phyloP scores from a whole-genome alignment of 2,797 vertebrate genomes.

The Carduelis carduelis region DNA sequence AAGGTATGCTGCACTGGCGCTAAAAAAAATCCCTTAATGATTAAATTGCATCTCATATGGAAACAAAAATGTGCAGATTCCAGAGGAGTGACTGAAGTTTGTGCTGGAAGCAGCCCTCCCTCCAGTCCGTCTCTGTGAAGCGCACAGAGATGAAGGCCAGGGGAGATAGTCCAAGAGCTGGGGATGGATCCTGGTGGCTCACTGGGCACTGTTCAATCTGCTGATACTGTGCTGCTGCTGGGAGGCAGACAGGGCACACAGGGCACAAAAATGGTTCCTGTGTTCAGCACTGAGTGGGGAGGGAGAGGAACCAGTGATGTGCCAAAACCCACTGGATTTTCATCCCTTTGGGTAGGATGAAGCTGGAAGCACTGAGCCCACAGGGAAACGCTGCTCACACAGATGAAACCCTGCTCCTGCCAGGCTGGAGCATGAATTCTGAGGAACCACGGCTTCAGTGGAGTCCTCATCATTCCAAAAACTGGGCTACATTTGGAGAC shows the following conservation, averaged over 20 bases:
- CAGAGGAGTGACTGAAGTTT: constrained; percentile 78
- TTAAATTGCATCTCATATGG: constrained; percentile 80
- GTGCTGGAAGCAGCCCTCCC: constrained; percentile 76
- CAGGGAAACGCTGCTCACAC: rapidly evolving
- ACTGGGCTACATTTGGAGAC: background rate
- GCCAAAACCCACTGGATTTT: background rate
- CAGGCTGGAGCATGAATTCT: rapidly evolving
- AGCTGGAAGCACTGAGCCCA: background rate
- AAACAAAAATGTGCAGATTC: constrained; percentile 79
- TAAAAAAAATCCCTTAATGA: constrained; percentile 77
- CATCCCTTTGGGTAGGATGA: background rate
- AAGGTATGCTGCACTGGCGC: constrained; percentile 63
- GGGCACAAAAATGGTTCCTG: background rate
- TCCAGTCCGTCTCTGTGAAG: constrained; percentile 39
- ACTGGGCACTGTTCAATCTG: background rate
- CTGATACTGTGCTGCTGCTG: background rate
- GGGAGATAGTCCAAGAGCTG: background rate
- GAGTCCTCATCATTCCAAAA: background rate
- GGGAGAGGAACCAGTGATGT: rapidly evolving
- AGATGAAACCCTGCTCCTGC: background rate
- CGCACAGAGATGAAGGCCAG: constrained; percentile 53
- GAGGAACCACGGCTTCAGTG: background rate
- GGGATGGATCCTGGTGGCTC: background rate
- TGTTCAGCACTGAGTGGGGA: background rate
- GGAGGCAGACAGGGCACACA: background rate